Evolutionary conservation across 2,113 vertebrate genomes (phyloP).

Genomic region (Phasianus colchicus): DNA sequence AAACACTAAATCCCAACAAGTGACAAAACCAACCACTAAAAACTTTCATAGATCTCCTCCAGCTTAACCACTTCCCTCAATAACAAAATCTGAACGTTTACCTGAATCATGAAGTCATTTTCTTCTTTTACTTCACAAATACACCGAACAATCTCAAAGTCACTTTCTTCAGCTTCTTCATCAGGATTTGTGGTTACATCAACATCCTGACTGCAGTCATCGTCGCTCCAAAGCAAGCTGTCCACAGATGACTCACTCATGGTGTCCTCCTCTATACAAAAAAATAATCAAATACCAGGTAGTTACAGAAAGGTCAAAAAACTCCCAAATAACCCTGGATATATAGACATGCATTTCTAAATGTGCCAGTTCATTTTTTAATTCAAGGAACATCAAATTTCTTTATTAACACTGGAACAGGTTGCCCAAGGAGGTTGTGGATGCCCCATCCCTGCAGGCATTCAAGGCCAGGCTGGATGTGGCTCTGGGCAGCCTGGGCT

Average conservation of each 20-base stretch:
- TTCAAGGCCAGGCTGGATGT: no score
- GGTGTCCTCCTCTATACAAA: constrained; percentile 87
- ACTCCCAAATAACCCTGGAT: neutral
- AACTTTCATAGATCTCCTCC: neutral
- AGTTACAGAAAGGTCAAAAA: neutral
- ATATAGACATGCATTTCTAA: neutral
- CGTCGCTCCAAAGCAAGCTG: constrained; percentile 93
- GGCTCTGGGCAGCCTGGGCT: no score
- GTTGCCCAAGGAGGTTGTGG: no score
- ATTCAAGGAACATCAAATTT: neutral
- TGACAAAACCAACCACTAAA: neutral
- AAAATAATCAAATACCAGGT: neutral
- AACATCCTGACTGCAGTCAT: constrained; percentile 88
- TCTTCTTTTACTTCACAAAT: constrained; percentile 96
- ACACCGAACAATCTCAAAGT: constrained; percentile 92
- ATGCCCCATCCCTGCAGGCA: no score
- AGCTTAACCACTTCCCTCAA: neutral
- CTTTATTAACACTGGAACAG: neutral
- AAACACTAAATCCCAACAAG: neutral
- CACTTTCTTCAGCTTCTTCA: constrained; percentile 81
- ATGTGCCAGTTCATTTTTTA: neutral
- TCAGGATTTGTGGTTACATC: constrained; percentile 86
- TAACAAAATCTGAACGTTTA: constrained; percentile 25
- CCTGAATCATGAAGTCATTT: constrained; percentile 99
- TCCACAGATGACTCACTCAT: constrained; percentile 91